Evolutionary conservation across 2,113 vertebrate genomes (phyloP), one percentile per base, ranked within the genome.

Genomic region (Nothocercus nigrocapillus): DNA sequence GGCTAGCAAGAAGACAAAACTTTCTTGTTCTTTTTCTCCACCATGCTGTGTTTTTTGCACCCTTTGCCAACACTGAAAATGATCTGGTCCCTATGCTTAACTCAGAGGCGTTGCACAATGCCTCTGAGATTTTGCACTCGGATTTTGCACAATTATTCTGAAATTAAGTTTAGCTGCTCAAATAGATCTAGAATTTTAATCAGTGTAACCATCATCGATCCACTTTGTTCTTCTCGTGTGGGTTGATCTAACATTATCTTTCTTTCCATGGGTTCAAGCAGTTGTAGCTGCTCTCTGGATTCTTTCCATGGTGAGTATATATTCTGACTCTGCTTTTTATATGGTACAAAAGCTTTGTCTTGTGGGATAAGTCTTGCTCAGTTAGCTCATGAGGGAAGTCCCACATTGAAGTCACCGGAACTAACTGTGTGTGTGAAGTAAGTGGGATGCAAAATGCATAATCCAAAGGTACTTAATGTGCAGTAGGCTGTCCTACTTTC

Each of bases 401-500:
- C 18, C 5, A 8, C 70, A 94, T 56, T 69, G 78, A 91, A 90
- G 53, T 73, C 34, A 77, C 18, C 73, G 47, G 36, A 82, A 67
- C n/a, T 73, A 73, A 76, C 34, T 63, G 54, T 38, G 32, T 73
- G 44, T 70, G 40, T 63, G 92, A 95, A 94, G 78, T 5, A 82
- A 89, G 58, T 18, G 22, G 7, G 70, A 45, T 63, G 91, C 45
- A 73, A 76, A 54, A 36, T 8, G 4, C 27, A 59, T 59, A 88
- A 93, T 92, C 82, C 84, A 89, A 91, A 93, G 78, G 89, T 88
- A 82, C 38, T 94, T 66, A 92, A 80, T 5, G 16, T 74, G 59
- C 87, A 74, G 27, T 59, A 66, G 88, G 24, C 51, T 95, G 93
- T 80, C 89, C 93, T 95, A 95, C 78, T 94, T 95, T 58, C 25